Evolutionary conservation across 2,797 vertebrate genomes (phyloP).

Genomic region (Lophotriccus pileatus): DNA sequence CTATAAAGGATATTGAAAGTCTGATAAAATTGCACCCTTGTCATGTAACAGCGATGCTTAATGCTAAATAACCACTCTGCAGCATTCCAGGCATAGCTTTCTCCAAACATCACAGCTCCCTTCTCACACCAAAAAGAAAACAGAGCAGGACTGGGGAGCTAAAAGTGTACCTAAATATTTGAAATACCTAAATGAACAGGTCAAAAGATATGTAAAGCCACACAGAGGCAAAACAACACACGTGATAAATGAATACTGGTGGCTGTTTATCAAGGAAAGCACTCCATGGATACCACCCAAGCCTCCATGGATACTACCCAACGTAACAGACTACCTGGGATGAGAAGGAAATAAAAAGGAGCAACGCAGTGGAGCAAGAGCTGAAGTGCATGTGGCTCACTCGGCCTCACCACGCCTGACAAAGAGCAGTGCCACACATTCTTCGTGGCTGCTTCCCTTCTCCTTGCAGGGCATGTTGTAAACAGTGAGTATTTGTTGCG

Average conservation of each 20-base stretch:
- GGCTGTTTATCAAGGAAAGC: not conserved
- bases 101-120: conserved; percentile 21
- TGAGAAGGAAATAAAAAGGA: not conserved
- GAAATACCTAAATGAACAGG: not conserved
- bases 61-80: conserved; percentile 36
- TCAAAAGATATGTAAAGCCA: conserved; percentile 4
- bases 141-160: not conserved
- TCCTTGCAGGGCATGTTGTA: not conserved
- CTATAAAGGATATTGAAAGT: conserved; percentile 60
- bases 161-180: conserved; percentile 24
- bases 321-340: rapidly evolving
- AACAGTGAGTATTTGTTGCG: not conserved
- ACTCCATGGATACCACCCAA: not conserved
- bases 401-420: not conserved
- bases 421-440: not conserved
- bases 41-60: conserved; percentile 33
- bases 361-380: not conserved
- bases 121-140: conserved; percentile 19
- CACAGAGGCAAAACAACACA: not conserved
- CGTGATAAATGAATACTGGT: not conserved
- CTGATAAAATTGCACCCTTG: conserved; percentile 54
- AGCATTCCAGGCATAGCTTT: conserved; percentile 59
- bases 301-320: not conserved
- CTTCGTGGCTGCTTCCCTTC: not conserved
- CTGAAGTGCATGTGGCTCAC: not conserved